Evolutionary conservation across 2,113 vertebrate genomes (phyloP).

Genomic region (Butorides virescens): DNA sequence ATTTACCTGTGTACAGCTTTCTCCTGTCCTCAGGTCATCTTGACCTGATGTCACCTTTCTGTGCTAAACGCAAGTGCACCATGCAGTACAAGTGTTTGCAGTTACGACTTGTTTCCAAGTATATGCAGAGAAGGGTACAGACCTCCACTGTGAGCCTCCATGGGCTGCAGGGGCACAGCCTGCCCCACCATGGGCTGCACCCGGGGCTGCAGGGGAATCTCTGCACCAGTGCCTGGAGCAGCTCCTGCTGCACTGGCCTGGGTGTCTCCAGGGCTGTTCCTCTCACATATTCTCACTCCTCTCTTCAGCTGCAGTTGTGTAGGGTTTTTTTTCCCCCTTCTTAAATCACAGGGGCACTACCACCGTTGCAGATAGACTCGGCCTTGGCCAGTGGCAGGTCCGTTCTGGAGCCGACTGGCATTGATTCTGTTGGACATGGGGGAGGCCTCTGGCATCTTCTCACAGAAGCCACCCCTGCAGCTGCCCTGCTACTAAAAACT

Average conservation of each 20-base stretch:
- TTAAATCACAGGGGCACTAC: neutral
- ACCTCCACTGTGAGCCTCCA: neutral
- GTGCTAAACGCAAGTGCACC: neutral
- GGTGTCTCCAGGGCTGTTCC: neutral
- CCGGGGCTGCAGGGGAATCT: neutral
- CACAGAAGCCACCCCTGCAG: neutral
- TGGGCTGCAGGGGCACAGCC: neutral
- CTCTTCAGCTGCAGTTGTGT: neutral
- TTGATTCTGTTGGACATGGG: neutral
- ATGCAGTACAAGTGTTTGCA: neutral
- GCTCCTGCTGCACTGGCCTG: neutral
- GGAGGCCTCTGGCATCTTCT: neutral
- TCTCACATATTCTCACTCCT: neutral
- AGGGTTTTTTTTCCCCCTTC: neutral
- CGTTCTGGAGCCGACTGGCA: neutral
- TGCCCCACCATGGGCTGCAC: too few species aligned
- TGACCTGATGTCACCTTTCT: neutral
- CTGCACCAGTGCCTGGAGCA: neutral
- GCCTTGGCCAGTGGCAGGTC: neutral
- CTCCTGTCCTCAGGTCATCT: neutral
- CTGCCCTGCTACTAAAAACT: neutral
- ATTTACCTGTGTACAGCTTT: neutral
- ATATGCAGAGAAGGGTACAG: neutral
- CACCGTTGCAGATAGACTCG: fast-evolving
- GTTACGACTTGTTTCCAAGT: neutral